A percentile compares a stretch with the other conserved stretches of the same genome.
Conservation (phyloP, 2,797 vertebrate genomes). For the Syngnathus rostellatus region DNA sequence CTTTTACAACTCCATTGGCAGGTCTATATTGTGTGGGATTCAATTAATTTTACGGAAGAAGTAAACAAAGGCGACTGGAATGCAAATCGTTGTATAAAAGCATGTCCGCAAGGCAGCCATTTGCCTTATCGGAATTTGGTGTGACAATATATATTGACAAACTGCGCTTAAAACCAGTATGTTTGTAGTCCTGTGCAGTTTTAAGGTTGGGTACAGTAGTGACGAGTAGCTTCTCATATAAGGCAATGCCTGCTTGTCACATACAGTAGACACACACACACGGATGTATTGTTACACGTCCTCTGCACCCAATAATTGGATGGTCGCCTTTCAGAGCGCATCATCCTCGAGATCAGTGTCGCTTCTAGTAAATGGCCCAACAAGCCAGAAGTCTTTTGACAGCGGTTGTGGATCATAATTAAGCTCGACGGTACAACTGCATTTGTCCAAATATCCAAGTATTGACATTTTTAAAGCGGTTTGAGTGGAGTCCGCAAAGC, state of each 20-base stretch:
- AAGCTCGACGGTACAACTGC: conserved; percentile 19
- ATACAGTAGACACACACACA: neutral
- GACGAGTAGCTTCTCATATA: too few species aligned
- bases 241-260: neutral
- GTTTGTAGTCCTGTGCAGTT: too few species aligned
- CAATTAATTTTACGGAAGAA: neutral
- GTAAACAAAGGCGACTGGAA: neutral
- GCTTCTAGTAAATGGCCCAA: conserved; percentile 4
- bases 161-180: too few species aligned
- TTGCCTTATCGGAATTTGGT: too few species aligned
- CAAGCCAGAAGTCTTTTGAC: conserved; percentile 23
- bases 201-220: too few species aligned
- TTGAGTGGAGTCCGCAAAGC: neutral
- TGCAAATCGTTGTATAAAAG: too few species aligned
- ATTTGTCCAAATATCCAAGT: conserved; percentile 11
- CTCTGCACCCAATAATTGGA: conserved; percentile 20
- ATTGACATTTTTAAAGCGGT: conserved; percentile 20
- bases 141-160: too few species aligned
- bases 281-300: neutral
- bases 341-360: conserved; percentile 22
- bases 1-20: neutral
- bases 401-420: conserved; percentile 40
- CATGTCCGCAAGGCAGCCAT: too few species aligned
- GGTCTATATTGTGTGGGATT: neutral
- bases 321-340: conserved; percentile 9